A percentile compares a stretch with the other conserved stretches of the same genome.
Evolutionary conservation across 2,797 vertebrate genomes (phyloP).

Genomic region (Sciurus carolinensis): DNA sequence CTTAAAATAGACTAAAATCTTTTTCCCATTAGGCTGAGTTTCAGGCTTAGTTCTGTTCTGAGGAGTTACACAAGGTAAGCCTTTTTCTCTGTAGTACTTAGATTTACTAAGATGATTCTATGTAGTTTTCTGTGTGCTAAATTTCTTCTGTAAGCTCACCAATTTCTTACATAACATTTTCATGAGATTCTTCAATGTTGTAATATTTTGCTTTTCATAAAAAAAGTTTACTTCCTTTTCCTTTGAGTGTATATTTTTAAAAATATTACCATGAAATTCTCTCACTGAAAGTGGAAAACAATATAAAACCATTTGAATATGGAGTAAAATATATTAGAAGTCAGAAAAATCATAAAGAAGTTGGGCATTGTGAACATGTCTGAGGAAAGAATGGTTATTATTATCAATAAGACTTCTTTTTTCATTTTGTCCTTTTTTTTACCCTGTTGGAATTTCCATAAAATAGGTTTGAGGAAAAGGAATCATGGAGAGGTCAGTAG

Average conservation of each 20-base stretch:
- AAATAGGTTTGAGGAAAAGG: not conserved
- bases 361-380: not conserved
- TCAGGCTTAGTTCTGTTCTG: constrained; percentile 23
- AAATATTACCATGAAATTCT: constrained; percentile 55
- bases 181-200: not conserved
- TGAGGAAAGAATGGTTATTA: not conserved
- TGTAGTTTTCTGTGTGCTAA: not conserved
- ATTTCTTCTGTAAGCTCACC: not conserved
- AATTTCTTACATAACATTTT: not conserved
- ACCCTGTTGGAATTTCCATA: not conserved
- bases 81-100: not conserved
- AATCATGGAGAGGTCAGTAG: not conserved
- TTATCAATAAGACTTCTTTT: not conserved
- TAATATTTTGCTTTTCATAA: not conserved
- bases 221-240: constrained; percentile 45
- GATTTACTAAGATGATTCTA: not conserved
- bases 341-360: constrained; percentile 24
- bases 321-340: not conserved
- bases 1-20: constrained; percentile 55
- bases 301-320: not conserved
- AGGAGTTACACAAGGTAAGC: not conserved
- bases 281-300: not conserved
- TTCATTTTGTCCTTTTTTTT: not conserved
- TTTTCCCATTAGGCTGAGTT: constrained; percentile 2
- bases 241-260: not conserved